Base-by-base conservation (phyloP, 2,113 vertebrate species). In the Chlorodrepanis virens region DNA sequence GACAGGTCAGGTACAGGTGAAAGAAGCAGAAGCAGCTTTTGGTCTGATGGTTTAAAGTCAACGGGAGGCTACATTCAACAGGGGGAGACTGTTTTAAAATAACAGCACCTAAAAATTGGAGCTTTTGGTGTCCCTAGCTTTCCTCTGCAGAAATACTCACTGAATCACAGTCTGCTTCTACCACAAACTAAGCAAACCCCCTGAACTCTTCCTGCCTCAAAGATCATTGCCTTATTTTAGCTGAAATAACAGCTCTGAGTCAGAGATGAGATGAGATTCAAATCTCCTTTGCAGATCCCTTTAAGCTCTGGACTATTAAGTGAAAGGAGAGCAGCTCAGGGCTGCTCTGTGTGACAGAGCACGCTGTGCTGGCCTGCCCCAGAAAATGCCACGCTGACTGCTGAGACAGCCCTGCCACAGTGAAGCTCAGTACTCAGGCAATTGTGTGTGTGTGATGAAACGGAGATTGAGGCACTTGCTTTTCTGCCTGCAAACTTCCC, bases 241-340 rank as follows among this genome's bases (percentile, higher is more conserved):
- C 75, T 88, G 53, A 75, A 91, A 76, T 91, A 65, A 45, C 57
- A 93, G 24, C 37, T 87, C 70, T 69, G 49, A 89, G 52, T 52
- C 49, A 79, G 40, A 64, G 52, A 79, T 19, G 15, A 81, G 39
- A 87, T 42, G 35, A 88, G 24, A 72, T 76, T 90, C 49, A 65
- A 49, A 88, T 76, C 15, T 56, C 13, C 27, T 69, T 60, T 60
- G 25, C 61, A 79, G 88, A 56, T 56, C 61, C 21, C 44, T 82
- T 68, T 64, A 64, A 50, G 37, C 7, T 1, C n/a, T 67, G 42
- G 47, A 28, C 52, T 76, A 21, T 57, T 44, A 64, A 83, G 19
- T 19, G 50, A n/a, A 59, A 61, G 49, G 22, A 76, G n/a, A 90
- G 40, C 27, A 76, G 78, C 52, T 56, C 1, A 2, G 35, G 35